Base-by-base conservation (phyloP, 2,797 vertebrate species). In the Babyrousa celebensis region DNA sequence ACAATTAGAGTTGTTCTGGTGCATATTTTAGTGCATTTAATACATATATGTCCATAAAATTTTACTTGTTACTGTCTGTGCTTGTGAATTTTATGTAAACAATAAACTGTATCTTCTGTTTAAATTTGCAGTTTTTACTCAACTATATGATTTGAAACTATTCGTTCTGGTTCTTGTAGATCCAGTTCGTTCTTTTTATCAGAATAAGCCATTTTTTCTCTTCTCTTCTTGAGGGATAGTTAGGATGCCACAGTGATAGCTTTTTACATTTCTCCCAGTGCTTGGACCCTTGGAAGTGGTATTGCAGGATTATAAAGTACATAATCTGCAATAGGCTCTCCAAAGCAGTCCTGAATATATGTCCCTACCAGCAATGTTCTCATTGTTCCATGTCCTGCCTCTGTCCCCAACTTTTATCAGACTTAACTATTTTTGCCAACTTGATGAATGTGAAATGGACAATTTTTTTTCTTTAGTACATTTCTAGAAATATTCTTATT, bases 121-220 rank as follows among this genome's bases (percentile, higher is more conserved):
- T 63, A 56, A 85, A 32, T 82, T 82, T 92, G 40, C 20, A 17
- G 48, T 58, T 96, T 92, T 96, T 52, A 25, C 62, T 82, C 40
- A 72, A 1, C 23, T 9, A 1, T 75, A n/a, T 85, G 8, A 62
- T 77, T 85, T 89, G 56, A 52, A n/a, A 82, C 77, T 90, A 68
- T 85, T 48, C 9, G 32, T 82, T 14, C 48, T 78, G 52, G 10
- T 79, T 91, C 58, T 89, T 94, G 3, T 27, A 86, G 40, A 78
- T 90, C 71, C 15, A 54, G 40, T 78, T 91, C 27, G 23, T 91
- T 95, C 40, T 71, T 91, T 94, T 88, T 82, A 36, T 94, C 63
- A 78, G n/a, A 58, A 85, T 63, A 58, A 83, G 40, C 27, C 36
- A 29, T 27, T 68, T 89, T 93, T 92, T 63, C 62, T 48, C 17